Evolutionary conservation across 2,113 vertebrate genomes (phyloP).

Genomic region (Speoplatyrhinus poulsoni): DNA sequence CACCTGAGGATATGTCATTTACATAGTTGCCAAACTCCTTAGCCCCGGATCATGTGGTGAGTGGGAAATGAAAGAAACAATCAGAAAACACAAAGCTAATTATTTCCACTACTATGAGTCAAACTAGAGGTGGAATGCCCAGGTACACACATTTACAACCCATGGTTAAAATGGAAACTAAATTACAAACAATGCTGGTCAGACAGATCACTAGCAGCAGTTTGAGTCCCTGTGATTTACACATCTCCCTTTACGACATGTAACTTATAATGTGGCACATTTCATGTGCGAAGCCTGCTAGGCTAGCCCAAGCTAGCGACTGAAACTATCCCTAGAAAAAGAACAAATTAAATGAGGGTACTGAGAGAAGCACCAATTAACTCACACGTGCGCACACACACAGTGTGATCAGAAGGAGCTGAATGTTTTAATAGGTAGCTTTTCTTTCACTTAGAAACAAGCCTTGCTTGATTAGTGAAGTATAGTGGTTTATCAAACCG

Average conservation of each 20-base stretch:
- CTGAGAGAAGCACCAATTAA: too few relatives aligned
- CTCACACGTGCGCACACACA: not conserved
- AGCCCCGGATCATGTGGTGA: conserved; percentile 49
- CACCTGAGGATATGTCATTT: conserved; percentile 78
- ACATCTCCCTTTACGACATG: conserved; percentile 22
- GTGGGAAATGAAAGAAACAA: conserved; percentile 21
- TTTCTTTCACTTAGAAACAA: not conserved
- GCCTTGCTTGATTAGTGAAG: not conserved
- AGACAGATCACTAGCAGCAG: conserved; percentile 9
- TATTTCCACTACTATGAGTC: not conserved
- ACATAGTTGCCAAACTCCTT: conserved; percentile 67
- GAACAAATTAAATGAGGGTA: too few relatives aligned
- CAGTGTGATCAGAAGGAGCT: not conserved
- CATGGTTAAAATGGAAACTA: too few relatives aligned
- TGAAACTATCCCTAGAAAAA: too few relatives aligned
- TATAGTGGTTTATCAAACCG: conserved; percentile 9
- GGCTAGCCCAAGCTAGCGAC: too few relatives aligned
- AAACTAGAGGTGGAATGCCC: not conserved
- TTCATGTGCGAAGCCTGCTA: too few relatives aligned
- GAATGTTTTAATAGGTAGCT: not conserved
- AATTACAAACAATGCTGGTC: conserved; percentile 11
- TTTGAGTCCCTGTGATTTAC: conserved; percentile 30
- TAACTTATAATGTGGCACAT: too few relatives aligned
- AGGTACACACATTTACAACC: not conserved
- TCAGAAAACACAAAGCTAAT: not conserved